A percentile compares a stretch with the other conserved stretches of the same genome.
These are phyloP conservation scores for Ciconia nigra DNA, from an alignment of 2,797 vertebrate species.

Conservation along the genomic window DNA sequence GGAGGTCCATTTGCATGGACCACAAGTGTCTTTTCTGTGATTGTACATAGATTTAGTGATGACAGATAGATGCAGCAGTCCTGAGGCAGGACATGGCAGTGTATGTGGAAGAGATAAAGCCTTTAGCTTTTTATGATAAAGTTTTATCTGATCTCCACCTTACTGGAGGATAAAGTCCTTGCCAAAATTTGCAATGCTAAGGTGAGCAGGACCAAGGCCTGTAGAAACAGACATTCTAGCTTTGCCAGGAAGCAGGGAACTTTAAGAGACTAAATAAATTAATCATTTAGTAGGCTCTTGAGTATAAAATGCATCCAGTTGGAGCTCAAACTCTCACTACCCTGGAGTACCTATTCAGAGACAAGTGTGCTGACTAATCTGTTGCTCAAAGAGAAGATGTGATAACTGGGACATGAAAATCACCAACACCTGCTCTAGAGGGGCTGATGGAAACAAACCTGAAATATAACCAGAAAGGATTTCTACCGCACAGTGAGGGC, in stretches of 20 bases:
- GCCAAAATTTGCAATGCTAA: not conserved
- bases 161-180: not conserved
- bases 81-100: fast-evolving
- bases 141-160: not conserved
- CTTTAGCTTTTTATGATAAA: not conserved
- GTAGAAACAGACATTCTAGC: not conserved
- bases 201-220: not conserved
- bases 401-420: not conserved
- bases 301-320: not conserved
- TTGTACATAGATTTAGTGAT: not conserved
- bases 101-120: not conserved
- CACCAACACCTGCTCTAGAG: not conserved
- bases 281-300: not conserved
- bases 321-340: not conserved
- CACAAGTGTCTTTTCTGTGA: not conserved
- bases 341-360: slow-evolving; percentile 15
- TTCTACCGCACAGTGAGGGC: not conserved
- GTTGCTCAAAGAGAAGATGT: not conserved
- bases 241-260: not conserved
- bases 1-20: not conserved
- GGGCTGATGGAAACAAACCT: not conserved
- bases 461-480: not conserved
- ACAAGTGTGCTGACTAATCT: not conserved
- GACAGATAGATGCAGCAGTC: not conserved
- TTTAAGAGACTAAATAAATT: not conserved